Evolutionary conservation across 2,797 vertebrate species (phyloP).

Genomic region (Hydrolagus colliei): DNA sequence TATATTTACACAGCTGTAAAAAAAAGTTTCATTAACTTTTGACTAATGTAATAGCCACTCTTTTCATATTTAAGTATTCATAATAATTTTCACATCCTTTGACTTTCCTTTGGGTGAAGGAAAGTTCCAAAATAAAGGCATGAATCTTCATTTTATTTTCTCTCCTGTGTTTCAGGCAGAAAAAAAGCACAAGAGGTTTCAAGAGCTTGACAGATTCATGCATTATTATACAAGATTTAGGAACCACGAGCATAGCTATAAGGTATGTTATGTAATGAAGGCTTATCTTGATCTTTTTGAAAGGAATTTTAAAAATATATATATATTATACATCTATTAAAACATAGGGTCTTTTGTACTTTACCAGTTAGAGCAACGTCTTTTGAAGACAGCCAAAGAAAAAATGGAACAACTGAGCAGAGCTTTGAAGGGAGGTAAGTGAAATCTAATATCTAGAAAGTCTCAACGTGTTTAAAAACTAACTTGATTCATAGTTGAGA

Average conservation of each 20-base stretch:
- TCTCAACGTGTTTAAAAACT: neutral
- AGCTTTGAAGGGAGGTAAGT: conserved; percentile 89
- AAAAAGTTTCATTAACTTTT: neutral
- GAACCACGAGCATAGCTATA: conserved; percentile 96
- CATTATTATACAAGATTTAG: conserved; percentile 98
- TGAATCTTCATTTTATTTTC: neutral
- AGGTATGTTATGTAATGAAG: conserved; percentile 57
- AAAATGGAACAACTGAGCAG: conserved; percentile 98
- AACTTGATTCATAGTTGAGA: too few species aligned
- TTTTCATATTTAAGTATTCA: neutral
- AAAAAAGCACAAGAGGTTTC: conserved; percentile 96
- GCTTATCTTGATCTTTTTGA: conserved; percentile 3
- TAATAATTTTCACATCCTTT: conserved; percentile 17
- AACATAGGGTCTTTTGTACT: neutral
- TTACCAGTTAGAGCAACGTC: conserved; percentile 59
- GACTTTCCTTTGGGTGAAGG: neutral
- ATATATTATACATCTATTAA: too few species aligned
- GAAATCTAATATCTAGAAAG: neutral
- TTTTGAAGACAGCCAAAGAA: conserved; percentile 98
- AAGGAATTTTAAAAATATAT: neutral
- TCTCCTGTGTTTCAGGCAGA: conserved; percentile 72
- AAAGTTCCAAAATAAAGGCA: too few species aligned
- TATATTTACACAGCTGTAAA: too few species aligned
- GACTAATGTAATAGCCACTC: neutral
- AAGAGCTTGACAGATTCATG: conserved; percentile 98